Percentiles rank a stretch among this genome's conserved stretches.
Evolutionary conservation across 2,888 invertebrate species (phyloP).

Genomic region (Drosophila koepferae): DNA sequence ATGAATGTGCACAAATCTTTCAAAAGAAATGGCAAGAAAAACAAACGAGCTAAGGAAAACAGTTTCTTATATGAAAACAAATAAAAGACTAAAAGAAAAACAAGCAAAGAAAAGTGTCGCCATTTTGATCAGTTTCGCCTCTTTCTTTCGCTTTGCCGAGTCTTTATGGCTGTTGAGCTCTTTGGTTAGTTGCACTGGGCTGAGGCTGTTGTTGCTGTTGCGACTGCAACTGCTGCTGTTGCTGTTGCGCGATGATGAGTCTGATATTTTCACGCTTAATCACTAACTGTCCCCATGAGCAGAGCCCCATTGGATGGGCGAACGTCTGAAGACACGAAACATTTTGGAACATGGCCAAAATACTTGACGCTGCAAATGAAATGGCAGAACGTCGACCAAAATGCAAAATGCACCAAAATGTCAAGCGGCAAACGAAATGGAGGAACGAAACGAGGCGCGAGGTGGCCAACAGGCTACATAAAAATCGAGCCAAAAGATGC

Average conservation of each 20-base stretch:
- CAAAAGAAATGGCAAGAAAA: conserved; percentile 39
- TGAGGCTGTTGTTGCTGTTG: conserved; percentile 14
- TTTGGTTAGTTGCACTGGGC: conserved; percentile 11
- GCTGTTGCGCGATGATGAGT: conserved; percentile 54
- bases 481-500: conserved; percentile 54
- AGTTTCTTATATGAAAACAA: conserved; percentile 16
- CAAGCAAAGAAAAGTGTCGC: conserved; percentile 61
- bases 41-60: conserved; percentile 34
- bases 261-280: conserved; percentile 83
- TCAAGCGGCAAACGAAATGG: conserved; percentile 37
- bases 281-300: conserved; percentile 78
- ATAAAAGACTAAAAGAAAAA: conserved; percentile 43
- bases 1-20: conserved; percentile 42
- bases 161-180: conserved; percentile 23
- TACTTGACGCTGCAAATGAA: conserved; percentile 81
- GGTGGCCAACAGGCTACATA: conserved; percentile 5
- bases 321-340: conserved; percentile 57
- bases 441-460: neutral
- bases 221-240: neutral
- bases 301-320: conserved; percentile 45
- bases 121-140: conserved; percentile 44
- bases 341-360: conserved; percentile 75
- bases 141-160: conserved; percentile 8
- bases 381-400: conserved; percentile 69
- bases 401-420: conserved; percentile 58